A percentile compares a stretch with the other conserved stretches of the same genome.
Conservation (phyloP, 2,888 invertebrate species). For the Chaetoderma sp. region DNA sequence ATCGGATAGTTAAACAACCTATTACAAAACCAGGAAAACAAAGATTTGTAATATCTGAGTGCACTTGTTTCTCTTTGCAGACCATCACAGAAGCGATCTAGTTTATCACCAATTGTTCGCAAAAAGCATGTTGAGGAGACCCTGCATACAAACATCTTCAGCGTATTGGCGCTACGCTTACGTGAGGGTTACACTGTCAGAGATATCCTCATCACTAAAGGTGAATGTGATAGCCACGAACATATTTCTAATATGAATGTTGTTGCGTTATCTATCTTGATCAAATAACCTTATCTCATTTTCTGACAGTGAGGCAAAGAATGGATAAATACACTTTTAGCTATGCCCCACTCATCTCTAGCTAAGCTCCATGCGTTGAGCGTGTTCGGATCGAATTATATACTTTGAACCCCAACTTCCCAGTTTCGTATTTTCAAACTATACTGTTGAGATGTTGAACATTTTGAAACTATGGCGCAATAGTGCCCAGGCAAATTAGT, state of each 20-base stretch:
- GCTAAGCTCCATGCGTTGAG: not conserved
- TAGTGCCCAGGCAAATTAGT: too few species aligned
- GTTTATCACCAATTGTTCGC: conserved; percentile 74
- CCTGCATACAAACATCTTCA: conserved; percentile 73
- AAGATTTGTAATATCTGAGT: too few species aligned
- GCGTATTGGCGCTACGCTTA: conserved; percentile 79
- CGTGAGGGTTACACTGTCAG: conserved; percentile 82
- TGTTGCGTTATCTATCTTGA: too few species aligned
- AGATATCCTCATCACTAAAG: conserved; percentile 56
- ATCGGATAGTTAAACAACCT: too few species aligned
- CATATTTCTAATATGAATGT: not conserved
- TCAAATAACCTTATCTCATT: too few species aligned
- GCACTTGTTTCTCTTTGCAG: not conserved
- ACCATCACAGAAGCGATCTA: not conserved
- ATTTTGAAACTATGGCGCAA: not conserved
- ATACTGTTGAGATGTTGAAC: too few species aligned
- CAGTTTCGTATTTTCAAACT: not conserved
- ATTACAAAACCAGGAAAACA: too few species aligned
- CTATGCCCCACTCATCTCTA: too few species aligned
- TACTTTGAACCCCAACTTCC: too few species aligned
- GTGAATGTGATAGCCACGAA: conserved; percentile 26
- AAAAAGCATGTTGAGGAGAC: conserved; percentile 77
- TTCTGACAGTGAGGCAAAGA: not conserved
- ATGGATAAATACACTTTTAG: too few species aligned
- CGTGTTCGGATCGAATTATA: not conserved